Evolutionary conservation across 2,113 vertebrate species (phyloP).

Genomic region (Anthoscopus minutus): DNA sequence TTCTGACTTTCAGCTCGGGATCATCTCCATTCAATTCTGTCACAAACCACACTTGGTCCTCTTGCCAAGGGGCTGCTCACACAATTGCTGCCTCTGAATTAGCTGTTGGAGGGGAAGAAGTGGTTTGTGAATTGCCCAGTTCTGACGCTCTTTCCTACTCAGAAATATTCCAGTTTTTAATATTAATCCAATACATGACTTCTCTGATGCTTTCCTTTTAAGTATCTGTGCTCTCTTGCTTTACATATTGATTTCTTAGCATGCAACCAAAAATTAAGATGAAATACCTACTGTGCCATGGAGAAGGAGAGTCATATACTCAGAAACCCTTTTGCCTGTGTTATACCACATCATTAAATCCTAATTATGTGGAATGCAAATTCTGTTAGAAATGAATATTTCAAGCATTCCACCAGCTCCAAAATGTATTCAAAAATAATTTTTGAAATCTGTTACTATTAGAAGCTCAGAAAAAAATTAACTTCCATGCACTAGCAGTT

Average conservation of each 20-base stretch:
- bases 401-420: background rate
- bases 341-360: background rate
- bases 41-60: background rate
- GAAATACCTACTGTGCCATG: conserved; percentile 37
- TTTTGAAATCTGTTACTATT: background rate
- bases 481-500: background rate
- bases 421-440: background rate
- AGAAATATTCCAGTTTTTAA: conserved; percentile 23
- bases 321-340: background rate
- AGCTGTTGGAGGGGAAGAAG: conserved; percentile 24
- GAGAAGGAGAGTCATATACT: background rate
- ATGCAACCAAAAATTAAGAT: conserved; percentile 35
- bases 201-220: conserved; percentile 9
- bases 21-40: conserved; percentile 22
- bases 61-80: background rate
- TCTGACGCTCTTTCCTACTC: background rate
- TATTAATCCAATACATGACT: background rate
- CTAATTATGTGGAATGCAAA: conserved; percentile 19
- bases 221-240: background rate
- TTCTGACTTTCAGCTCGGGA: conserved; percentile 35
- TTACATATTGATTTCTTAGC: conserved; percentile 19
- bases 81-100: background rate
- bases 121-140: background rate
- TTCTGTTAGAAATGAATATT: background rate
- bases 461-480: background rate